These are phyloP conservation scores for Choloepus didactylus DNA, from an alignment of 2,797 vertebrate species.

Conservation along the genomic window DNA sequence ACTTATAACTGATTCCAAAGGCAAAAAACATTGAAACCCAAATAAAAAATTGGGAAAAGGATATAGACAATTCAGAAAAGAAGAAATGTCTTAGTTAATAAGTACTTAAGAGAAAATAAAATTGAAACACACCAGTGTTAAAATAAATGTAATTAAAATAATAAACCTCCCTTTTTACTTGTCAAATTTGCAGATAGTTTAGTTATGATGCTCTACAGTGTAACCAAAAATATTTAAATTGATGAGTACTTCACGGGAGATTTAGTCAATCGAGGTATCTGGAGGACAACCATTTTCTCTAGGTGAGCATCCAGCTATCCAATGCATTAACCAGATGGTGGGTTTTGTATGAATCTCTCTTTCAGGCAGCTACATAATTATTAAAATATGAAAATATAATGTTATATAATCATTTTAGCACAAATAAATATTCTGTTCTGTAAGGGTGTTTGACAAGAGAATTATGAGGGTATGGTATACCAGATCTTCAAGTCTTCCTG, in stretches of 20 bases:
- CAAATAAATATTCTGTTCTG: not conserved
- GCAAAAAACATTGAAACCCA: constrained; percentile 11
- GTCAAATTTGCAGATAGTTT: constrained; percentile 10
- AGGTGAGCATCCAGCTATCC: not conserved
- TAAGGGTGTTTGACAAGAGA: not conserved
- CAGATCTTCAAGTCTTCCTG: not conserved
- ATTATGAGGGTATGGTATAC: not conserved
- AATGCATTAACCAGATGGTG: not conserved
- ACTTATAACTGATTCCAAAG: not conserved
- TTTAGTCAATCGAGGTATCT: not conserved
- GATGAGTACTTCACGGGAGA: not conserved
- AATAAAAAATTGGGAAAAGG: not conserved
- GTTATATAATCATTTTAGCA: not conserved
- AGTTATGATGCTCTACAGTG: not conserved
- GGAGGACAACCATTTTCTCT: not conserved
- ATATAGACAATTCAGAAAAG: not conserved
- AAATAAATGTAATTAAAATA: constrained; percentile 2
- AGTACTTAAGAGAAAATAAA: constrained; percentile 6
- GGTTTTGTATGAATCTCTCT: not conserved
- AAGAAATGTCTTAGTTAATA: not conserved
- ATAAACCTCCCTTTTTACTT: not conserved
- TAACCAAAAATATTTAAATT: constrained; percentile 11
- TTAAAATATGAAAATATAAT: not conserved
- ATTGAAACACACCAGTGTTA: not conserved
- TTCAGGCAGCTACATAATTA: not conserved